Conservation (phyloP, 2,888 invertebrate genomes). For the Tipula confusa region DNA sequence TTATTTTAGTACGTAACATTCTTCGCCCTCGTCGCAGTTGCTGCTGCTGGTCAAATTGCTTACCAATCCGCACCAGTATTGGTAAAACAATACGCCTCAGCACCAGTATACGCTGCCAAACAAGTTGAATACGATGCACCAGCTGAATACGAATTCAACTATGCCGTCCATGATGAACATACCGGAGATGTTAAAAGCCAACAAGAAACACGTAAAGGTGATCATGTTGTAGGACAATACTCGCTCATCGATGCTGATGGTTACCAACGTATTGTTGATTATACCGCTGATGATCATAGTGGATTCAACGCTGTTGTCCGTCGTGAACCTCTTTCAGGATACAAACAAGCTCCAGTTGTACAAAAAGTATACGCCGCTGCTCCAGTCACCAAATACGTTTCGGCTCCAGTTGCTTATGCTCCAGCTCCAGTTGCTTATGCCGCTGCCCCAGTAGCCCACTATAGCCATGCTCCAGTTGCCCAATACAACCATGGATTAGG, state of each 20-base stretch:
- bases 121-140: conserved; percentile 43
- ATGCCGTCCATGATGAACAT: conserved; percentile 51
- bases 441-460: background rate
- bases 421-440: conserved; percentile 35
- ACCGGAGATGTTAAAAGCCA: conserved; percentile 55
- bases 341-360: conserved; percentile 38
- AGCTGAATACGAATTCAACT: conserved; percentile 51
- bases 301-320: conserved; percentile 55
- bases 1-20: conserved; percentile 13
- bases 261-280: conserved; percentile 52
- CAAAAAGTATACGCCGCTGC: conserved; percentile 36
- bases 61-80: conserved; percentile 20
- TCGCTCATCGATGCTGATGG: conserved; percentile 54
- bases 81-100: conserved; percentile 15
- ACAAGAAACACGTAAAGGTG: conserved; percentile 53
- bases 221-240: conserved; percentile 53
- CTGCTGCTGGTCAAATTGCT: conserved; percentile 25
- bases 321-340: conserved; percentile 47
- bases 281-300: conserved; percentile 52
- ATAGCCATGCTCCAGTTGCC: background rate
- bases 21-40: conserved; percentile 32
- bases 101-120: background rate
- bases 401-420: conserved; percentile 32
- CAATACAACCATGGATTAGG: background rate
- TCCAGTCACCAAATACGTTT: conserved; percentile 33